These are phyloP conservation scores for Hoplias malabaricus DNA, from an alignment of 2,113 vertebrate species.

Conservation along the genomic window DNA sequence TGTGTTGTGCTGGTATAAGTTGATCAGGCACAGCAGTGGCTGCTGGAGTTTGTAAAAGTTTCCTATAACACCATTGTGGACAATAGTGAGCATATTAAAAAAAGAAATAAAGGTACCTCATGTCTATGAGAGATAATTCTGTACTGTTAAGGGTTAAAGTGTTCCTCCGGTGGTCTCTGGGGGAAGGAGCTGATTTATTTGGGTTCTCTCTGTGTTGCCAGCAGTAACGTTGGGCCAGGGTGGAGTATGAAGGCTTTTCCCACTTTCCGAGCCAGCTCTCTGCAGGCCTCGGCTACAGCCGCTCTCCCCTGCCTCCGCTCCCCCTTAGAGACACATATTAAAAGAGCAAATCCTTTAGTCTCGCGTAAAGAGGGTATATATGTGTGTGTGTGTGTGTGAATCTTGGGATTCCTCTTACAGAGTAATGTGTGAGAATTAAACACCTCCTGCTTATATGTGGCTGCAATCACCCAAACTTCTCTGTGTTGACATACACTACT, in stretches of 20 bases:
- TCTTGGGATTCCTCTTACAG: not conserved
- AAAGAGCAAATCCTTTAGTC: constrained; percentile 65
- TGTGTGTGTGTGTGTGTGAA: not conserved
- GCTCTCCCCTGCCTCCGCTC: constrained; percentile 64
- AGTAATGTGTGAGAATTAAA: constrained; percentile 11
- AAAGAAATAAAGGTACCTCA: not conserved
- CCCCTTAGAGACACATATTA: constrained; percentile 63
- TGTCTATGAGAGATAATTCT: too few relatives aligned
- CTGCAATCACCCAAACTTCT: not conserved
- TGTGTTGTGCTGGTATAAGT: too few relatives aligned
- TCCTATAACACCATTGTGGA: too few relatives aligned
- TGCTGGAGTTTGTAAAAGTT: too few relatives aligned
- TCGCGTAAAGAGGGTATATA: constrained; percentile 34
- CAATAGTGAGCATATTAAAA: too few relatives aligned
- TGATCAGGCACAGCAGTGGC: too few relatives aligned
- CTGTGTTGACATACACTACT: not conserved
- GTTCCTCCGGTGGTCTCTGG: constrained; percentile 11
- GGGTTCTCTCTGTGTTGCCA: constrained; percentile 39
- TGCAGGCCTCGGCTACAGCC: constrained; percentile 62
- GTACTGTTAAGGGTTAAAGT: constrained; percentile 1
- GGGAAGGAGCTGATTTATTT: constrained; percentile 46
- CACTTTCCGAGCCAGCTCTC: constrained; percentile 53
- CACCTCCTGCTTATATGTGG: not conserved
- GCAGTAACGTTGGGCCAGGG: constrained; percentile 26
- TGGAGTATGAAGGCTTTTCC: constrained; percentile 40